Conservation (phyloP, 2,888 invertebrate genomes). For the Meteorus colon region DNA sequence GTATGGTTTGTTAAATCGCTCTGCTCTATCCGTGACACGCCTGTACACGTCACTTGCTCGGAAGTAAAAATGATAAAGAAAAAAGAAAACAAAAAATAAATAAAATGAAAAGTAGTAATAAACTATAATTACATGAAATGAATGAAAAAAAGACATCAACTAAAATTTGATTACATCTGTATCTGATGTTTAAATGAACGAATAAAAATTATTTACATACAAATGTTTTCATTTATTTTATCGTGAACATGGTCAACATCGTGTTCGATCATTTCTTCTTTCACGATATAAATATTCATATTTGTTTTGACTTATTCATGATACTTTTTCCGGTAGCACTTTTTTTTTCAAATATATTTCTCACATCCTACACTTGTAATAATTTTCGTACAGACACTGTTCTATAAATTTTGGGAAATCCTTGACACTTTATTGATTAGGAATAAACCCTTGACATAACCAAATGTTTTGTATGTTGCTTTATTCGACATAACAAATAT, state of each 20-base stretch:
- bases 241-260: neutral
- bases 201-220: neutral
- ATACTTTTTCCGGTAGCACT: neutral
- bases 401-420: no score
- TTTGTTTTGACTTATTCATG: neutral
- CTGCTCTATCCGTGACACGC: slow-evolving; percentile 53
- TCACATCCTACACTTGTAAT: no score
- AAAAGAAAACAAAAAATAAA: slow-evolving; percentile 1
- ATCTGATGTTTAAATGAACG: neutral
- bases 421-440: no score
- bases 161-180: neutral
- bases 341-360: no score
- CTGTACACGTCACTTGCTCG: slow-evolving; percentile 32
- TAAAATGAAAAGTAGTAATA: neutral
- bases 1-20: slow-evolving; percentile 73
- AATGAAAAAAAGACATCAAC: neutral
- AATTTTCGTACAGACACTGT: no score
- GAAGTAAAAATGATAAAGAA: slow-evolving; percentile 17
- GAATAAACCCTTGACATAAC: no score
- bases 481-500: no score
- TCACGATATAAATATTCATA: neutral
- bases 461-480: no score
- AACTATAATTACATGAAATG: neutral
- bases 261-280: neutral
- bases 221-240: slow-evolving; percentile 4